A percentile compares a stretch with the other conserved stretches of the same genome.
phyloP scores from a whole-genome alignment of 2,797 vertebrate species.

The Hemibagrus guttatus region DNA sequence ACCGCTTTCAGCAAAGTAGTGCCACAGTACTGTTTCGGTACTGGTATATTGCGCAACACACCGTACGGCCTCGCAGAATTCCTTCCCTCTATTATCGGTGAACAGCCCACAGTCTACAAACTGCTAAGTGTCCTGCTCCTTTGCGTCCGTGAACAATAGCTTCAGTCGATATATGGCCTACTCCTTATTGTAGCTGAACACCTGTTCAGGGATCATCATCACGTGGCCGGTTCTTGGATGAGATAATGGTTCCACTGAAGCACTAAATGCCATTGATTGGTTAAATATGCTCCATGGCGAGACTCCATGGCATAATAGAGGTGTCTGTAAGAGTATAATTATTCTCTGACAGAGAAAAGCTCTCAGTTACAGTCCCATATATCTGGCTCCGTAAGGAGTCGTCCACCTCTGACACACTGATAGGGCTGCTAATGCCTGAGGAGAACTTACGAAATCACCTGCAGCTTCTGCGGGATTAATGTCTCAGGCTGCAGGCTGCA shows the following conservation, averaged over 20 bases:
- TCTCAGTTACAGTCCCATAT: slow-evolving; percentile 14
- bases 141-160: slow-evolving; percentile 28
- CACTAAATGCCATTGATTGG: slow-evolving; percentile 52
- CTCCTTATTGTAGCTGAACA: slow-evolving; percentile 34
- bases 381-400: slow-evolving; percentile 35
- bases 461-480: slow-evolving; percentile 42
- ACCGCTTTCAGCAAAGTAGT: background rate
- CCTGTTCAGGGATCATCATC: slow-evolving; percentile 40
- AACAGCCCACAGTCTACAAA: slow-evolving; percentile 15
- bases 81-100: background rate
- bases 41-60: background rate
- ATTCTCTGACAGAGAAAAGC: slow-evolving; percentile 34
- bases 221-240: slow-evolving; percentile 30
- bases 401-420: slow-evolving; percentile 47
- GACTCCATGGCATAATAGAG: slow-evolving; percentile 31
- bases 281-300: slow-evolving; percentile 46
- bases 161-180: slow-evolving; percentile 31
- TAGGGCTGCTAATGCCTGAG: slow-evolving; percentile 37
- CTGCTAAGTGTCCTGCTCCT: slow-evolving; percentile 35
- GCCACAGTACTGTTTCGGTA: background rate
- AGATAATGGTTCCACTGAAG: slow-evolving; percentile 48
- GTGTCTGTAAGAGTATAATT: slow-evolving; percentile 46
- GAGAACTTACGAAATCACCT: slow-evolving; percentile 36
- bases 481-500: slow-evolving; percentile 27
- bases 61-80: background rate